Base-by-base conservation (phyloP, 2,797 vertebrate genomes). In the Emydoidea blandingii region DNA sequence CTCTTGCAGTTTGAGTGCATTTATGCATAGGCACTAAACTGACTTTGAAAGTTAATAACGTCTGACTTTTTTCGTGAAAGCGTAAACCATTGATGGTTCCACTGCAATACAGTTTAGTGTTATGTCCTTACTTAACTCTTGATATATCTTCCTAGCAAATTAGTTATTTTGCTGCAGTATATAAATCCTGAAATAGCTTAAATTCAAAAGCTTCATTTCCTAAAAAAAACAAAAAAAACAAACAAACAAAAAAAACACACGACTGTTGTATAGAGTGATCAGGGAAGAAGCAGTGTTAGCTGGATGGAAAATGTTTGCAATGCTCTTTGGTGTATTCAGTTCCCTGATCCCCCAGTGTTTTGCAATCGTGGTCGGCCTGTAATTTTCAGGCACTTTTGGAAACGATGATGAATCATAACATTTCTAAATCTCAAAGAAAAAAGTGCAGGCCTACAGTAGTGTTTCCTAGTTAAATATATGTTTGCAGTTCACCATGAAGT, bases 401-500 rank as follows among this genome's bases (percentile, higher is more conserved):
- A 95, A 96, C 57, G 68, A 88, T 96, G 95, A 97, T 97, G 97
- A 98, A 97, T 98, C 97, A 95, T 96, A 97, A 94, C 1, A 12
- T 97, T 97, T 96, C 79, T 97, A 95, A 87, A 86, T 95, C 91
- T 96, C 86, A 92, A 86, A 57, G 10, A 34, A 74, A 93, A 95
- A 95, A 96, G 56, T 10, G 79, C 62, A 93, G 87, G 81, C 88
- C 52, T 93, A 85, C 94, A 96, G 95, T 96, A 95, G 97, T 95
- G 94, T 97, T 98, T 97, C 94, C 97, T 95, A 56, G 96, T 95
- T 98, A 98, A 98, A 97, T 97, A 97, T 79, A 97, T 37, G 86
- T 98, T 97, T 98, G 97, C 95, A 94, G 93, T 91, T 81, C 91
- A 90, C 90, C 83, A 74, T 93, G 95, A 97, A 97, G 94, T 85